These are phyloP conservation scores for Trematomus loennbergii DNA, from an alignment of 2,113 vertebrate species.

Conservation along the genomic window DNA sequence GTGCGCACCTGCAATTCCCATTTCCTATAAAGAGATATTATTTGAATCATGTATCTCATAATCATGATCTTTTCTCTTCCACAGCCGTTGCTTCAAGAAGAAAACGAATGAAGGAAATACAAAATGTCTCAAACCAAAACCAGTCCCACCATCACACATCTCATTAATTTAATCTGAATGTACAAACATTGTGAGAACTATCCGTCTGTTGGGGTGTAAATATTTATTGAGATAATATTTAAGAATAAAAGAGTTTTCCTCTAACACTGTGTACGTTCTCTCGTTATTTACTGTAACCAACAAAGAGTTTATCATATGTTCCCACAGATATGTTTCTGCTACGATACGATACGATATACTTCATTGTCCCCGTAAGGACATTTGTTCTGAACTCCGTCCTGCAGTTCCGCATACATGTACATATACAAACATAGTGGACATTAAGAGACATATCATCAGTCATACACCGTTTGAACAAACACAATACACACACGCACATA, in stretches of 20 bases:
- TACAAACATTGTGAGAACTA: constrained; percentile 6
- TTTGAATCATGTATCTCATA: background rate
- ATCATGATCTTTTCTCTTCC: constrained; percentile 32
- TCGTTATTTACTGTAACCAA: background rate
- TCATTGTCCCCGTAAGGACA: too few relatives aligned
- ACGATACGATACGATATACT: too few relatives aligned
- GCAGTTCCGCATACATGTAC: too few relatives aligned
- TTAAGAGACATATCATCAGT: too few relatives aligned
- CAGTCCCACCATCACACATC: background rate
- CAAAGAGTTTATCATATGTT: background rate
- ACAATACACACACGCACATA: too few relatives aligned
- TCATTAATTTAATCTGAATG: constrained; percentile 17
- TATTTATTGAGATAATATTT: constrained; percentile 64
- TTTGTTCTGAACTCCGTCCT: too few relatives aligned
- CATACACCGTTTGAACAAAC: too few relatives aligned
- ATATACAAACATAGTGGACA: too few relatives aligned
- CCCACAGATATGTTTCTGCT: background rate
- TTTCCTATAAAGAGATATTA: background rate
- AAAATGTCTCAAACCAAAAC: background rate
- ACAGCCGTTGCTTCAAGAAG: constrained; percentile 80
- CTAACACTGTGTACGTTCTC: background rate
- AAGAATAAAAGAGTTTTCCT: constrained; percentile 21
- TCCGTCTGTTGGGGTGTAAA: constrained; percentile 32
- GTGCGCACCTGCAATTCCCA: too few relatives aligned
- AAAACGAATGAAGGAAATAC: constrained; percentile 62